Evolutionary conservation across 2,113 vertebrate species (phyloP), one percentile per base, ranked within the genome.

Genomic region (Brachyhypopomus gauderio): DNA sequence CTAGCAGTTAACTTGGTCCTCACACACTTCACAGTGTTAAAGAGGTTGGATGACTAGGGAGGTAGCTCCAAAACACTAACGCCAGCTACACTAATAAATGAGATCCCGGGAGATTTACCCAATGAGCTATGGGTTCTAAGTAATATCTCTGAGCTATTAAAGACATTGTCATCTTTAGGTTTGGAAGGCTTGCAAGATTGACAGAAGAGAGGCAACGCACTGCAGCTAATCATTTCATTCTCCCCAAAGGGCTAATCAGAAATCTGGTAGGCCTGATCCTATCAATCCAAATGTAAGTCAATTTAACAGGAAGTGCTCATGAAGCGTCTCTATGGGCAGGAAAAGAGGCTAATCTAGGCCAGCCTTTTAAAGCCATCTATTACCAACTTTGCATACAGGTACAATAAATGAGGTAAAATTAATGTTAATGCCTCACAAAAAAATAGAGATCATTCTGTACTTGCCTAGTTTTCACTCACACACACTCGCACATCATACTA

Each of bases 211-310:
- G 88, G 87, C 88, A 87, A 87, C 86, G 93, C 91, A 88, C 91
- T 89, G 89, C 88, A 88, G 88, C 86, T 94, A 92, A 95, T 94
- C 90, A 90, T 92, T 90, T 83, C 86, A 90, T 89, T 90, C 90
- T 89, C 90, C 92, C 88, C 85, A 83, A 83, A 85, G 77, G n/a
- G 25, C 77, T 83, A 77, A 85, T 85, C 77, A 85, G 77, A 73
- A 77, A 79, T 77, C 60, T 76, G 77, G 76, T 72, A 72, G 52
- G 85, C 63, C 73, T 76, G 77, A 85, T 77, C 77, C 56, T 70
- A 93, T 90, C 89, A 89, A 88, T 86, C 88, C 87, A 84, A 81
- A n/a, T 83, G 87, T 78, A 84, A 89, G 75, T 83, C 83, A 72
- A 83, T 78, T 86, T 74, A 34, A 75, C 60, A 66, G 72, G 55